A percentile compares a stretch with the other conserved stretches of the same genome.
Evolutionary conservation across 2,113 vertebrate genomes (phyloP).

Genomic region (Hepsetus odoe): DNA sequence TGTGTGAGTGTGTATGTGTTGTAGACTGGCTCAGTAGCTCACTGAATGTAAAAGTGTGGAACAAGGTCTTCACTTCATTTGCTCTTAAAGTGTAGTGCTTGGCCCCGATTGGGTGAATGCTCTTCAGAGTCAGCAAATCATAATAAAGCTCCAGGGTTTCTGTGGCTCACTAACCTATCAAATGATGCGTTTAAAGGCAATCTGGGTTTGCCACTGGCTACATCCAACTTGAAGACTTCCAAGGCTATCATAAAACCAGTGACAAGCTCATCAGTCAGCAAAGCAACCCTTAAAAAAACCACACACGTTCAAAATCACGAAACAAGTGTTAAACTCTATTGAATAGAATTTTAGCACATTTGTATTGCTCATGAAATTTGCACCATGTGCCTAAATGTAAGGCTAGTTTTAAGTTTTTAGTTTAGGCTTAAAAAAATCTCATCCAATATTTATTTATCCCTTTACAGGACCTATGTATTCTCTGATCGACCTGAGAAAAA

Average conservation of each 20-base stretch:
- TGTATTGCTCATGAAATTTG: too few relatives aligned
- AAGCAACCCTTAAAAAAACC: too few relatives aligned
- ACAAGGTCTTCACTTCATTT: not conserved
- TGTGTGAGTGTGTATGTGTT: conserved; percentile 1
- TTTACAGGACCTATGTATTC: too few relatives aligned
- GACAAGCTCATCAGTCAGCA: too few relatives aligned
- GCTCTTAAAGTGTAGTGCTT: not conserved
- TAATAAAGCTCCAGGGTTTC: conserved; percentile 17
- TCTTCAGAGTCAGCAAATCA: conserved; percentile 26
- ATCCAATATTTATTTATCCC: too few relatives aligned
- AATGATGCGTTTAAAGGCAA: not conserved
- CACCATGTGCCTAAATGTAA: too few relatives aligned
- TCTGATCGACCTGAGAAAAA: not conserved
- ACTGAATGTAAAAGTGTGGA: conserved; percentile 20
- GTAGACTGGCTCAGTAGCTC: not conserved
- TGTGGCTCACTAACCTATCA: conserved; percentile 26
- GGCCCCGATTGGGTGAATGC: conserved; percentile 26
- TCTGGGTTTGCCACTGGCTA: not conserved
- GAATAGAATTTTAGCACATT: too few relatives aligned
- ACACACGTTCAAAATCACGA: too few relatives aligned
- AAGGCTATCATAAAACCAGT: not conserved
- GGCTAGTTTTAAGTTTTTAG: too few relatives aligned
- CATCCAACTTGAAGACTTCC: not conserved
- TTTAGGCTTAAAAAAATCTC: too few relatives aligned
- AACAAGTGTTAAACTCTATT: too few relatives aligned